phyloP scores from a whole-genome alignment of 1,140 invertebrate species.

The Pseudomyrmex cubaensis region DNA sequence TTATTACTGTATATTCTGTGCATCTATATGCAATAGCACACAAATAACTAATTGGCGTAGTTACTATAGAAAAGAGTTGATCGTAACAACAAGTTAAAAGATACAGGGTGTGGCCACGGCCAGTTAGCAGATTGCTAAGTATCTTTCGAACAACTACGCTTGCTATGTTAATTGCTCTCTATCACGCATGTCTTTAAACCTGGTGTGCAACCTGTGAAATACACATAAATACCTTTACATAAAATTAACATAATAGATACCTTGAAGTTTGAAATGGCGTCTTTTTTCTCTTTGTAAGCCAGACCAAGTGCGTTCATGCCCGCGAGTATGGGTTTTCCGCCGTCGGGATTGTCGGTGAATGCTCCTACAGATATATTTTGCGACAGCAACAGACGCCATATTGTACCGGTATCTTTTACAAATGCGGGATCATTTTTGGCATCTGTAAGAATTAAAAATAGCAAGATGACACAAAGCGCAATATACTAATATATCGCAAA shows the following conservation, averaged over 20 bases:
- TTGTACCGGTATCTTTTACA: slow-evolving; percentile 51
- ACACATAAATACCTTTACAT: neutral
- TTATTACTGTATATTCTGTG: too few relatives aligned
- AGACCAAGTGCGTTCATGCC: slow-evolving; percentile 75
- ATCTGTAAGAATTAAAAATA: slow-evolving; percentile 66
- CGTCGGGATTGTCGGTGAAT: slow-evolving; percentile 70
- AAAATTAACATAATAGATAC: neutral
- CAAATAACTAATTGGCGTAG: too few relatives aligned
- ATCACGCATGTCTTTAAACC: too few relatives aligned
- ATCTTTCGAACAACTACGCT: too few relatives aligned
- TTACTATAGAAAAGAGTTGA: too few relatives aligned
- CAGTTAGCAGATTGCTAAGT: too few relatives aligned
- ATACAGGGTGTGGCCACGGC: too few relatives aligned
- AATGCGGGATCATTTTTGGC: slow-evolving; percentile 67
- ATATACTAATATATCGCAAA: too few relatives aligned
- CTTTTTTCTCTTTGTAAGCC: slow-evolving; percentile 29
- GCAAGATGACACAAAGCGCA: neutral
- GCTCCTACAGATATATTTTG: slow-evolving; percentile 75
- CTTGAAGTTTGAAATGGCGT: neutral
- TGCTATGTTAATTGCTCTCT: too few relatives aligned
- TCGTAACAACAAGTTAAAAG: too few relatives aligned
- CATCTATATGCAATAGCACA: too few relatives aligned
- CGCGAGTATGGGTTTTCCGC: slow-evolving; percentile 74
- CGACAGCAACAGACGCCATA: slow-evolving; percentile 71
- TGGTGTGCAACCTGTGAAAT: neutral